Evolutionary conservation across 1,140 invertebrate species (phyloP).

Genomic region (Triops cancriformis): DNA sequence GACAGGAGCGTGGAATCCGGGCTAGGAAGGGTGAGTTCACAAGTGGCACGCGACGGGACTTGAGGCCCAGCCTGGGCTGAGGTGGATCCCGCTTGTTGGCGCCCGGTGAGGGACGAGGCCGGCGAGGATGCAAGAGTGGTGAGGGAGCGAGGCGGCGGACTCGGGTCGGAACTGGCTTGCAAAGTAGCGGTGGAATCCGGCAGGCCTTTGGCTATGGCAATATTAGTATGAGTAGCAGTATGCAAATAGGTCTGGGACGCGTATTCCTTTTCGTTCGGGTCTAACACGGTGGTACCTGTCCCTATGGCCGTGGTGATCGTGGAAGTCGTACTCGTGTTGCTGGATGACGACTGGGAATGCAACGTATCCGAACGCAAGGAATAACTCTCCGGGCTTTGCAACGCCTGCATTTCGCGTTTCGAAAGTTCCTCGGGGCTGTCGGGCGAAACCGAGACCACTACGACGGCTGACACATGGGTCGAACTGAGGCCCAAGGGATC

Average conservation of each 20-base stretch:
- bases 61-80: not conserved
- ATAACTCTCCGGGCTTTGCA: not conserved
- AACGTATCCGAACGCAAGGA: not conserved
- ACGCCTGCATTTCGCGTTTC: not conserved
- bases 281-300: not conserved
- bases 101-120: not conserved
- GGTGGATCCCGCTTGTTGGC: not conserved
- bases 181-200: not conserved
- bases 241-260: not conserved
- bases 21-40: not conserved
- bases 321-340: not conserved
- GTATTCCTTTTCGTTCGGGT: not conserved
- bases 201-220: conserved; percentile 8
- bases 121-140: not conserved
- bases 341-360: not conserved
- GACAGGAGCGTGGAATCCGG: not conserved
- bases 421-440: not conserved
- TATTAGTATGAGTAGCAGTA: conserved; percentile 11
- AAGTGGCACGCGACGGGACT: conserved; percentile 8
- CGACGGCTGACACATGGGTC: conserved; percentile 14
- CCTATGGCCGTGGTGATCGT: not conserved
- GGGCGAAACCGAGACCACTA: not conserved
- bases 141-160: not conserved
- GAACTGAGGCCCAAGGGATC: not conserved
- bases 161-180: conserved; percentile 12